A percentile compares a stretch with the other conserved stretches of the same genome.
These are phyloP conservation scores for Amphiura filiformis DNA, from an alignment of 35 echinoderm and acorn worm species.

Conservation along the genomic window DNA sequence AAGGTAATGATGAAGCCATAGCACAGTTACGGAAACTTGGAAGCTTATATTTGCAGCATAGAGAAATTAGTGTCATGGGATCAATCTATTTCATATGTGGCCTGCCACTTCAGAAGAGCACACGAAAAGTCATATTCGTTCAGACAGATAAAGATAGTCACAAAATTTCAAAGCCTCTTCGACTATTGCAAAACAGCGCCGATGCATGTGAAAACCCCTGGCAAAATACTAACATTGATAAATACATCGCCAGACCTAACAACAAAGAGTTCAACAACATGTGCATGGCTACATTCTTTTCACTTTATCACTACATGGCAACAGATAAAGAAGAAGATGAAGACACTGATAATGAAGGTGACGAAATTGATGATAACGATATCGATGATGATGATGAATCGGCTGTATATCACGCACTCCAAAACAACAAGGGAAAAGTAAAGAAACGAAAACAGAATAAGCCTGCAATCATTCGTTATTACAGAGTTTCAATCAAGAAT, in stretches of 20 bases:
- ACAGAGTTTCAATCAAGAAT: background rate
- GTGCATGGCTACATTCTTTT: slow-evolving; percentile 55
- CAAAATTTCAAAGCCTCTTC: slow-evolving; percentile 46
- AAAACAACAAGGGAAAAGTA: slow-evolving; percentile 23
- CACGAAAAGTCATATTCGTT: slow-evolving; percentile 33
- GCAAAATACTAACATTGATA: slow-evolving; percentile 48
- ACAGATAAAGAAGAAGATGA: too few relatives aligned
- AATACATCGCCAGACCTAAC: slow-evolving; percentile 42
- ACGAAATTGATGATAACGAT: too few relatives aligned
- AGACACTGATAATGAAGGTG: background rate
- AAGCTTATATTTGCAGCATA: slow-evolving; percentile 37
- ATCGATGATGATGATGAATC: background rate
- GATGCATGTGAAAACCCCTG: slow-evolving; percentile 26
- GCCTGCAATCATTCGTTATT: slow-evolving; percentile 40
- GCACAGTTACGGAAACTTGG: slow-evolving; percentile 53
- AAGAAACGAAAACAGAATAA: slow-evolving; percentile 38
- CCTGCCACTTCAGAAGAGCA: slow-evolving; percentile 24
- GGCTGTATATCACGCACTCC: background rate
- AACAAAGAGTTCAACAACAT: slow-evolving; percentile 26
- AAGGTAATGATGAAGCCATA: slow-evolving; percentile 57
- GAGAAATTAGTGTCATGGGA: slow-evolving; percentile 46
- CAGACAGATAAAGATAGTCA: background rate
- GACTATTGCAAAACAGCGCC: slow-evolving; percentile 9
- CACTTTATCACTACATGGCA: slow-evolving; percentile 17
- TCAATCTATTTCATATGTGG: slow-evolving; percentile 32